These are phyloP conservation scores for Phaedon cochleariae DNA, from an alignment of 2,888 invertebrate genomes.

Conservation along the genomic window DNA sequence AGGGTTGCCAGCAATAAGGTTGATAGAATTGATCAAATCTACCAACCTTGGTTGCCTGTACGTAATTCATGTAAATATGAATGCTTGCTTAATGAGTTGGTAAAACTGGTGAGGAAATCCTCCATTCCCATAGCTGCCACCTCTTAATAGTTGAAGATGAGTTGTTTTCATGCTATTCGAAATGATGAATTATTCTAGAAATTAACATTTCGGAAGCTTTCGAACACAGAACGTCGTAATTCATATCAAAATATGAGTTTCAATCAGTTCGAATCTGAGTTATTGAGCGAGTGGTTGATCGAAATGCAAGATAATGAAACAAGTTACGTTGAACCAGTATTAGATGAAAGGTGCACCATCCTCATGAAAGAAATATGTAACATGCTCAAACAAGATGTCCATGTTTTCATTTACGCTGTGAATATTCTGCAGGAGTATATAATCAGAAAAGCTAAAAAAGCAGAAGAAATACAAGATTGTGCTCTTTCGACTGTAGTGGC, in stretches of 20 bases:
- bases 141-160: too few species aligned
- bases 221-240: too few species aligned
- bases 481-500: slow-evolving; percentile 45
- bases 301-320: slow-evolving; percentile 41
- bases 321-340: slow-evolving; percentile 49
- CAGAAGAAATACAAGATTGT: slow-evolving; percentile 47
- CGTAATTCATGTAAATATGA: too few species aligned
- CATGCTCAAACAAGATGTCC: slow-evolving; percentile 49
- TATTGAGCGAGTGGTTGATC: slow-evolving; percentile 44
- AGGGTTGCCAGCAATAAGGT: too few species aligned
- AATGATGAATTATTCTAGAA: too few species aligned
- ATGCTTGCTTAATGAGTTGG: too few species aligned
- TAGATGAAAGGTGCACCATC: slow-evolving; percentile 47
- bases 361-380: slow-evolving; percentile 52
- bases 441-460: slow-evolving; percentile 38
- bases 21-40: too few species aligned
- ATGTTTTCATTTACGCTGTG: slow-evolving; percentile 54
- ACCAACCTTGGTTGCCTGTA: too few species aligned
- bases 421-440: slow-evolving; percentile 54
- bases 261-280: slow-evolving; percentile 38
- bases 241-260: slow-evolving; percentile 31
- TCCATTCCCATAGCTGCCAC: too few species aligned
- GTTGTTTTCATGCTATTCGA: too few species aligned
- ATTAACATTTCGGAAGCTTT: too few species aligned
- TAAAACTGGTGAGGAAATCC: too few species aligned